Evolutionary conservation across 2,113 vertebrate species (phyloP), one percentile per base, ranked within the genome.

Genomic region (Scytalopus superciliaris): DNA sequence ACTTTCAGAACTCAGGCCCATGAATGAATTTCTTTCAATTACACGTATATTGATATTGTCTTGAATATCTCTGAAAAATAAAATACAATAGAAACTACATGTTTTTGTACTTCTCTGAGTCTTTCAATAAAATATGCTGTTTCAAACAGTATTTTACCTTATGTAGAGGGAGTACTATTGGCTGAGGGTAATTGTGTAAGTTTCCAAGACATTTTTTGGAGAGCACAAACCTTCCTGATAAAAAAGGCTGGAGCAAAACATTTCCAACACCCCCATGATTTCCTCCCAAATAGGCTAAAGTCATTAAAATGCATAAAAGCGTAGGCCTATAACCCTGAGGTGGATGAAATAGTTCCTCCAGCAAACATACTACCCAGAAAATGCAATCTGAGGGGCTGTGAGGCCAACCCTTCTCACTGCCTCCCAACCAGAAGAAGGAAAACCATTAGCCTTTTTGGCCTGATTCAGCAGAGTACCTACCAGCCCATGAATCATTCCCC

Each of bases 21-120:
- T 60, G 92, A 98, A 98, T 24, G 98, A 97, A 85, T 98, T 98
- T 87, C 89, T 97, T 96, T 97, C 96, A 75, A 98, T 97, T 22
- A 91, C 96, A 40, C 96, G 97, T 91, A 98, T 98, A 69, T 98
- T 98, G 88, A 98, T 98, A 74, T 98, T 98, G 85, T 98, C 98
- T 97, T 98, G 98, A 93, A 98, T 96, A 75, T 98, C 98, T 92
- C 98, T 98, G 95, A 85, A 97, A 97, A 95, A 91, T 42, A 97
- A 94, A 98, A 83, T 35, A 82, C 30, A 89, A 39, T 10, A 75
- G 69, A 92, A 67, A 91, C 8, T 4, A 94, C 50, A 50, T 4
- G 2, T 66, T 75, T 82, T 86, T 77, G 73, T 53, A 74, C 28
- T 28, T 93, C 28, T 85, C 14, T 9, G 6, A 85, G 31, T 11